A percentile compares a stretch with the other conserved stretches of the same genome.
Conservation (phyloP, 2,113 vertebrate species). For the Cephalopholis sonnerati region DNA sequence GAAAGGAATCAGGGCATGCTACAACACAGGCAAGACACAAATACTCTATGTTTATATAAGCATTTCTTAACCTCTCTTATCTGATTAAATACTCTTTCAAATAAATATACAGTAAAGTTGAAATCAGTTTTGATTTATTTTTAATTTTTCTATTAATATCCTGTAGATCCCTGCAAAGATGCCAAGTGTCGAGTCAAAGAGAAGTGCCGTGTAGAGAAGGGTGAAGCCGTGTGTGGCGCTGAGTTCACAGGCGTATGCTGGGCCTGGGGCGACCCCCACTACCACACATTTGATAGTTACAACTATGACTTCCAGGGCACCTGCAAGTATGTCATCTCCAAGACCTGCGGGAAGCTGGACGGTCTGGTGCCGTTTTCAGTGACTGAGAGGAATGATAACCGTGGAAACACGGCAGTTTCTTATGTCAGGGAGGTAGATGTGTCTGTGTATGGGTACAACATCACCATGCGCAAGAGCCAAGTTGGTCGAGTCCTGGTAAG, state of each 20-base stretch:
- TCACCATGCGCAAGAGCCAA: slow-evolving; percentile 83
- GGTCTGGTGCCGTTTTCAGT: slow-evolving; percentile 85
- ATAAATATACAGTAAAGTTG: background rate
- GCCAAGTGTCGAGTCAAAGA: slow-evolving; percentile 85
- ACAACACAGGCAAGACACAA: slow-evolving; percentile 82
- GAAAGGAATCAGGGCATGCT: slow-evolving; percentile 79
- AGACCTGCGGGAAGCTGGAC: slow-evolving; percentile 71
- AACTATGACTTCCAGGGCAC: slow-evolving; percentile 88
- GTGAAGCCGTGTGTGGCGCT: slow-evolving; percentile 81
- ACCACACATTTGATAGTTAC: slow-evolving; percentile 85
- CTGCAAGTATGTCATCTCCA: slow-evolving; percentile 84
- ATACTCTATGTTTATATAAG: background rate
- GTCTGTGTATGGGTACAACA: slow-evolving; percentile 69
- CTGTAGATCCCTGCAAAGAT: slow-evolving; percentile 85
- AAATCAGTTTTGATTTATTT: background rate
- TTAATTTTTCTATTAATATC: background rate
- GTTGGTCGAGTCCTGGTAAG: slow-evolving; percentile 85
- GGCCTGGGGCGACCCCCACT: slow-evolving; percentile 87
- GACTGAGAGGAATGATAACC: slow-evolving; percentile 86
- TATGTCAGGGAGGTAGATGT: slow-evolving; percentile 81
- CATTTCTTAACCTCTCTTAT: background rate
- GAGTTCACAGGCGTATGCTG: slow-evolving; percentile 80
- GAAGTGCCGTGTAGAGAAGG: slow-evolving; percentile 74
- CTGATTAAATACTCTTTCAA: background rate
- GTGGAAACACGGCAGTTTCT: slow-evolving; percentile 82